phyloP scores from a whole-genome alignment of 2,113 vertebrate species.

The Synchiropus splendidus region DNA sequence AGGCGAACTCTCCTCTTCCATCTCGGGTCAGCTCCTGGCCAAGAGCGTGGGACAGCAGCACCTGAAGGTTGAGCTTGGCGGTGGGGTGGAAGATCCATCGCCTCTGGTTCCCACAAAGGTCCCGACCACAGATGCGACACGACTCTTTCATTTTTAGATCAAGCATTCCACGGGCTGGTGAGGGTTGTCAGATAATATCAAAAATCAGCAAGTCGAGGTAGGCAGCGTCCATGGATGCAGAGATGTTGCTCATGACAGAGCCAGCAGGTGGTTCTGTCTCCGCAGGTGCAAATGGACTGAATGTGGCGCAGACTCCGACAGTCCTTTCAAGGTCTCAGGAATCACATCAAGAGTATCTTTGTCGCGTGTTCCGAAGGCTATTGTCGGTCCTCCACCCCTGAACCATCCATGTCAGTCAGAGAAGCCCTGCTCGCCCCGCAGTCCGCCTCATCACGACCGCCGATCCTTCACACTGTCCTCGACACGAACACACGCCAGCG shows the following conservation, averaged over 20 bases:
- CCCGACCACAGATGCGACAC: conserved; percentile 88
- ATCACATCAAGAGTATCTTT: not conserved
- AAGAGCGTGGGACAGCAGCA: conserved; percentile 85
- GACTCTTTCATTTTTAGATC: conserved; percentile 79
- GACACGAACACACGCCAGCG: conserved; percentile 1
- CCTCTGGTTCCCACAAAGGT: conserved; percentile 91
- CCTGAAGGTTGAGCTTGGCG: conserved; percentile 85
- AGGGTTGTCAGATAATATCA: conserved; percentile 1
- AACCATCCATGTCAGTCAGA: conserved; percentile 31
- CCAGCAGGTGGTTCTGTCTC: conserved; percentile 6
- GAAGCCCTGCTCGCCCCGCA: conserved; percentile 14
- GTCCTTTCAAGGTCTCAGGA: conserved; percentile 7
- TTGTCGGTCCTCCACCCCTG: conserved; percentile 10
- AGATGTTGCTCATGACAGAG: conserved; percentile 4
- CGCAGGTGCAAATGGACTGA: conserved; percentile 36
- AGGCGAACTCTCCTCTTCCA: conserved; percentile 86
- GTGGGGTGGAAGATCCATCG: conserved; percentile 94
- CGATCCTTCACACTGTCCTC: conserved; percentile 6
- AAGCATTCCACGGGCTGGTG: conserved; percentile 41
- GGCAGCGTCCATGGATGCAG: conserved; percentile 4
- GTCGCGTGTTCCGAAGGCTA: no score
- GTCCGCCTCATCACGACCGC: conserved; percentile 23
- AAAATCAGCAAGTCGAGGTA: no score
- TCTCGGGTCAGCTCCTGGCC: conserved; percentile 80
- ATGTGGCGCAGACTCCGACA: conserved; percentile 27